Base-by-base conservation (phyloP, 2,888 invertebrate genomes). In the Pseudococcus longispinus region DNA sequence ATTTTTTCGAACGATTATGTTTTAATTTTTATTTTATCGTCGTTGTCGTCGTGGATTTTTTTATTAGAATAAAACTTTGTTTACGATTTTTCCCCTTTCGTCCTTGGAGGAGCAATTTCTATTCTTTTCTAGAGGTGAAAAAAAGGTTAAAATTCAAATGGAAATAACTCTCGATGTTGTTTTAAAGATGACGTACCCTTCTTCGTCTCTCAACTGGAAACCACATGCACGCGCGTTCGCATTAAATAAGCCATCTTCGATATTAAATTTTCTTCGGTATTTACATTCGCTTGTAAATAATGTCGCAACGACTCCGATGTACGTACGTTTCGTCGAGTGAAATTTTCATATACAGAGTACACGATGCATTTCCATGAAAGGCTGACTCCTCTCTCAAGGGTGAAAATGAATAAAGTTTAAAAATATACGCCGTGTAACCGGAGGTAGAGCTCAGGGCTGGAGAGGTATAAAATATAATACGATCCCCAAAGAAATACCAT, bases 221-320 rank as follows among this genome's bases (percentile, higher is more conserved):
- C 0, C 6, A 51, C n/a, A 23, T 60, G 8, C 60, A 18, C 74
- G 32, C 9, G 42, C 9, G 20, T 37, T 6, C 42, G 9, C 77
- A 42, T 80, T 80, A 80, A 80, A 84, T 77, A 86, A 86, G 86
- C 86, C 55, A 80, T 86, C 86, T 86, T 20, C 86, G 80, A 86
- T 86, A 86, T 86, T 86, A 86, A 86, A 86, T 86, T 86, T 86
- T 86, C 86, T 86, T 55, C 86, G 55, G 51, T 86, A 86, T 86
- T 86, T 86, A 86, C 86, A 80, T 77, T 74, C 80, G 86, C 77
- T 86, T 86, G 77, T 86, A 86, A 86, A 86, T 86, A 86, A 86
- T 11, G 70, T 60, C 82, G 44, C n/a, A 9, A n/a, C 80, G 82
- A 32, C 20, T 51, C 18, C 23, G 51, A 15, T 23, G 23, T 29